phyloP scores from a whole-genome alignment of 2,113 vertebrate species.

The Sceloporus tristichus region DNA sequence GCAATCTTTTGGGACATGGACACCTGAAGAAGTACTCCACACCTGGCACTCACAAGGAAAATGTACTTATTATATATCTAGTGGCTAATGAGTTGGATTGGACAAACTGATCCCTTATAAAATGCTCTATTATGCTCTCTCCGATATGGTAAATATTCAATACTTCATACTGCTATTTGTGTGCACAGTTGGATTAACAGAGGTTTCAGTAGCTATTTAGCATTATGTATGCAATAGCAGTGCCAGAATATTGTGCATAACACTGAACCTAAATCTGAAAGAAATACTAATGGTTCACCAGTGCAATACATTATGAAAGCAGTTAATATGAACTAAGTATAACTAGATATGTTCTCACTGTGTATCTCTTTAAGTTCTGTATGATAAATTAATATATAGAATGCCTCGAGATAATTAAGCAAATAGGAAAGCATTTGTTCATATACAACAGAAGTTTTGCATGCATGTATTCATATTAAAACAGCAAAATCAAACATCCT shows the following conservation, averaged over 20 bases:
- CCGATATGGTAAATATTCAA: neutral
- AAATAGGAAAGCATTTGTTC: conserved; percentile 47
- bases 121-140: neutral
- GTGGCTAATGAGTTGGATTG: neutral
- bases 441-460: conserved; percentile 46
- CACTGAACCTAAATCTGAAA: conserved; percentile 47
- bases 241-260: conserved; percentile 39
- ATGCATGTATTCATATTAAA: neutral
- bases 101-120: neutral
- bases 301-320: conserved; percentile 65
- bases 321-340: conserved; percentile 59
- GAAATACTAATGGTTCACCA: conserved; percentile 54
- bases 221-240: conserved; percentile 56
- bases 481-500: conserved; percentile 5
- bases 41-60: neutral
- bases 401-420: conserved; percentile 33
- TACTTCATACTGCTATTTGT: neutral
- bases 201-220: conserved; percentile 14
- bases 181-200: neutral
- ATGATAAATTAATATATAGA: conserved; percentile 40
- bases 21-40: neutral
- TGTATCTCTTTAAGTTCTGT: conserved; percentile 42
- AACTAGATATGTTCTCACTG: conserved; percentile 49
- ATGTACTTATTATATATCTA: neutral
- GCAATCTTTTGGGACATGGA: neutral